Evolutionary conservation across 2,888 invertebrate species (phyloP).

Genomic region (Tachina lurida): DNA sequence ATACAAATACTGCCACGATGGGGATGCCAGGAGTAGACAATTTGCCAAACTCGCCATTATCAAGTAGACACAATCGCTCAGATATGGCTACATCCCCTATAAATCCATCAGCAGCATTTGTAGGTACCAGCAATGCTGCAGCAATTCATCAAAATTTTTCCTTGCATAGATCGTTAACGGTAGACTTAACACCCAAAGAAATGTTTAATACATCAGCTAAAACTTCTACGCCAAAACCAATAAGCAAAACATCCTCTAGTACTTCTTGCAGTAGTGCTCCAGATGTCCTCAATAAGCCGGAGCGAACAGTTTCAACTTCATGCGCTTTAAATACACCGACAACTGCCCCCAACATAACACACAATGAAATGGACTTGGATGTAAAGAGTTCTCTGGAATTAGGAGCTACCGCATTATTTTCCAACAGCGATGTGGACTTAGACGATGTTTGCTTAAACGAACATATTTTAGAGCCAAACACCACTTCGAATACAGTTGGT

Average conservation of each 20-base stretch:
- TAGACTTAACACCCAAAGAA: conserved; percentile 74
- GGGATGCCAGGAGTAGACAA: conserved; percentile 66
- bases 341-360: conserved; percentile 81
- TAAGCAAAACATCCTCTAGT: conserved; percentile 80
- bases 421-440: conserved; percentile 93
- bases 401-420: conserved; percentile 90
- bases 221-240: conserved; percentile 76
- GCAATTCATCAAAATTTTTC: conserved; percentile 34
- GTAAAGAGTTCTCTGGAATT: conserved; percentile 83
- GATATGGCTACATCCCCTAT: conserved; percentile 75
- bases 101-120: conserved; percentile 64
- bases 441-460: conserved; percentile 93
- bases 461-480: conserved; percentile 84
- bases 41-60: conserved; percentile 47
- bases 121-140: not conserved
- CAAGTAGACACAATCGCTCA: conserved; percentile 70
- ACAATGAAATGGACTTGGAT: conserved; percentile 77
- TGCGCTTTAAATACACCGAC: conserved; percentile 74
- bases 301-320: conserved; percentile 10
- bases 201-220: conserved; percentile 60
- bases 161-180: conserved; percentile 75
- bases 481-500: conserved; percentile 74
- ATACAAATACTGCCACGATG: conserved; percentile 65
- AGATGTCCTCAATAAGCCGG: conserved; percentile 60
- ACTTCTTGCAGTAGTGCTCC: conserved; percentile 64